These are phyloP conservation scores for Sebastes minor DNA, from an alignment of 2,797 vertebrate species.

Conservation along the genomic window DNA sequence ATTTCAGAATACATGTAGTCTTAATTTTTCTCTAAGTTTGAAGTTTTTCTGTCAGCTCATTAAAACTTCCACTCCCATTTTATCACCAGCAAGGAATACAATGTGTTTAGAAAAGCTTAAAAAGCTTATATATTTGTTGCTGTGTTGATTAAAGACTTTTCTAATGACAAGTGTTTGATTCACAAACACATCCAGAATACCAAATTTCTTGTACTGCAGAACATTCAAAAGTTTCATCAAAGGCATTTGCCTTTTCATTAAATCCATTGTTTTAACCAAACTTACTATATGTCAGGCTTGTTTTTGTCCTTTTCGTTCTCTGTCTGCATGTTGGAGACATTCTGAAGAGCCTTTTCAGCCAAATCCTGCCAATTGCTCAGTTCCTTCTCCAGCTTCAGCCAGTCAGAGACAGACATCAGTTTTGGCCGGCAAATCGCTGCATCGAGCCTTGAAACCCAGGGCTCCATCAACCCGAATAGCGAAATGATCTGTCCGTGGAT, in stretches of 20 bases:
- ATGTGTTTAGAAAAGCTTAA: background rate
- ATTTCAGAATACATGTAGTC: background rate
- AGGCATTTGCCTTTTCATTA: background rate
- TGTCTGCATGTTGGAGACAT: conserved; percentile 49
- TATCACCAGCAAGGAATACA: background rate
- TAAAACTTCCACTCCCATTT: background rate
- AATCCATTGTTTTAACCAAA: background rate
- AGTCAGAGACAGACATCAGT: conserved; percentile 59
- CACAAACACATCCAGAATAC: background rate
- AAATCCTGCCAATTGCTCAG: conserved; percentile 73
- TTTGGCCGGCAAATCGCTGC: conserved; percentile 35
- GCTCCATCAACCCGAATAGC: conserved; percentile 75
- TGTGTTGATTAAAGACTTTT: background rate
- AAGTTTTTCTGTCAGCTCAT: background rate
- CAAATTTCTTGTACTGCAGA: background rate
- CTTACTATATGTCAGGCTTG: conserved; percentile 59
- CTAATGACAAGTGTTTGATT: background rate
- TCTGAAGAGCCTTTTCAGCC: conserved; percentile 61
- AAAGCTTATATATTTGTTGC: background rate
- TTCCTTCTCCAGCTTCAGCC: conserved; percentile 69
- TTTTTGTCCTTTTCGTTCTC: conserved; percentile 48
- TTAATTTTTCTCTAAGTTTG: background rate
- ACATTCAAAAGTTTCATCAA: background rate
- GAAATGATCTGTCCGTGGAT: conserved; percentile 71
- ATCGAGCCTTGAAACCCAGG: conserved; percentile 75